Evolutionary conservation across 2,888 invertebrate species (phyloP), one percentile per base, ranked within the genome.

Genomic region (Chrysolina haemoptera): DNA sequence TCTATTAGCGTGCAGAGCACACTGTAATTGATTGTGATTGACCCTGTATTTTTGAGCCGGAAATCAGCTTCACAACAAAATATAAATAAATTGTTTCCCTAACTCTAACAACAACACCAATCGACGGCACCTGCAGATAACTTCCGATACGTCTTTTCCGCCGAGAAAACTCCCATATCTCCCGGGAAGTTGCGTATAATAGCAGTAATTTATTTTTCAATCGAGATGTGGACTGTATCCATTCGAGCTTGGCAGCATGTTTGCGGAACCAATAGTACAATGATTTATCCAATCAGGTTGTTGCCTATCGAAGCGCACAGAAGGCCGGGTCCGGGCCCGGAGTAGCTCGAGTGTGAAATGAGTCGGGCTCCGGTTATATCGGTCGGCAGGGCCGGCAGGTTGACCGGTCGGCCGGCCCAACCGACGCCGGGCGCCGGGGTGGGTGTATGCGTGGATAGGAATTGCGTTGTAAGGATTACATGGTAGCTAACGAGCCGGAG

Each of bases 271-370:
- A 83, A 84, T 82, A 83, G 82, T 82, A 82, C 82, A 84, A 83
- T 84, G 82, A 84, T 85, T 83, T 83, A 85, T 85, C 84, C 84
- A 84, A 85, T 84, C 84, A 83, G 81, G 78, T 76, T 78, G 76
- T 78, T 82, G 84, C 80, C 82, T 81, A 84, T 82, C 82, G 83
- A 76, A 84, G 83, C 83, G 81, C 75, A 82, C 80, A 81, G 83
- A 80, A 83, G 83, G 81, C 81, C 78, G 78, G 80, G 73, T 69
- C 80, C 81, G 79, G 80, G 81, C 78, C 82, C 80, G 78, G 74
- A 74, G 72, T 67, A 77, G 76, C 71, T 82, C 82, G 82, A 84
- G 84, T 84, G 84, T 83, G 84, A 85, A 85, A 85, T 84, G 84
- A 84, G 84, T 78, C 79, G 81, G 79, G 82, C 81, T 80, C 80